phyloP scores from a whole-genome alignment of 2,113 vertebrate genomes.

The Tetrao urogallus region DNA sequence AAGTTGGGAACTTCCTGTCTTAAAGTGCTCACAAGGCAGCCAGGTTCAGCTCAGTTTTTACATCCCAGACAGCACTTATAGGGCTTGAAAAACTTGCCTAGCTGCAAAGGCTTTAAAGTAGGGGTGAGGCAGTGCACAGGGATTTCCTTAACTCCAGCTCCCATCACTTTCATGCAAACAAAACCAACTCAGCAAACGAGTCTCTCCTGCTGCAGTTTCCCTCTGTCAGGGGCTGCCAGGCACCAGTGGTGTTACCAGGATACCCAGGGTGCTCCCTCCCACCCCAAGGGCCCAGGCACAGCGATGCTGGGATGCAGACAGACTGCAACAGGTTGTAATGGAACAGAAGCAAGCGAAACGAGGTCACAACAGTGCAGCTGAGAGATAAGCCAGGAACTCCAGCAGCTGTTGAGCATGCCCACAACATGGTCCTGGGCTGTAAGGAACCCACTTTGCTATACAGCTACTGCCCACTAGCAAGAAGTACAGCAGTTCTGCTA shows the following conservation, averaged over 20 bases:
- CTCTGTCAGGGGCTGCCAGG: not conserved
- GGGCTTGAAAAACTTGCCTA: conserved; percentile 37
- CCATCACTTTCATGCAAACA: not conserved
- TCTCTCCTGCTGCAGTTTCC: not conserved
- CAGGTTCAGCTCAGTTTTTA: not conserved
- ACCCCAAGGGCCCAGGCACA: not conserved
- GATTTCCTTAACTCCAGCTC: not conserved
- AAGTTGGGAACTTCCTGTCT: not conserved
- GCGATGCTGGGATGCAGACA: not conserved
- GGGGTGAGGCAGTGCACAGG: not conserved
- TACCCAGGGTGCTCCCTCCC: not conserved
- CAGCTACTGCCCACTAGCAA: not conserved
- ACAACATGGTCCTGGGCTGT: not conserved
- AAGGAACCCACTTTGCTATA: not conserved
- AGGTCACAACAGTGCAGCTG: not conserved
- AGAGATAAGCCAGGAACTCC: not conserved
- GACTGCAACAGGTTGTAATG: not conserved
- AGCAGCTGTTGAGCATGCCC: not conserved
- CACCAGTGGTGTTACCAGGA: not conserved
- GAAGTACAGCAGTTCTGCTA: not conserved
- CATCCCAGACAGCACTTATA: not conserved
- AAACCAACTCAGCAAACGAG: not conserved
- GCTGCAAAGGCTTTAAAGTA: not conserved
- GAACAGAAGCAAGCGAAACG: not conserved
- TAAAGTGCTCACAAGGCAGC: not conserved